Base-by-base conservation (phyloP, 1,140 invertebrate species). In the Protaetia brevitarsis region DNA sequence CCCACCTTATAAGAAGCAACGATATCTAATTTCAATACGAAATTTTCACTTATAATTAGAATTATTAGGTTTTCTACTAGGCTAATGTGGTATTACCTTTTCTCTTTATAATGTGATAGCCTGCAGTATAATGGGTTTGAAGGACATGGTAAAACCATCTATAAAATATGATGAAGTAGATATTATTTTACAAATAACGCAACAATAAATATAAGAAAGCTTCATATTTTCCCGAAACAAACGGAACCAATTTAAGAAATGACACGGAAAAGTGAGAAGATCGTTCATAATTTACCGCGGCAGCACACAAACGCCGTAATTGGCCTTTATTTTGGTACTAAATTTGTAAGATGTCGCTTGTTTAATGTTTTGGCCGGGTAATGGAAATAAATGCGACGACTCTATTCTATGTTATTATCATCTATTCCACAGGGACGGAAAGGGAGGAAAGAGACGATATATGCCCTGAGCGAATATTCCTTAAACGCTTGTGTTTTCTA, bases 341-440 rank as follows among this genome's bases (percentile, higher is more conserved):
- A 51, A 51, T 51, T 51, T 51, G 37, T 31, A 29, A 34, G 57
- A 57, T 58, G 63, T 65, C 63, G 21, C 63, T 65, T 65, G 63
- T 57, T 65, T 65, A 65, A 65, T 65, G 63, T 65, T 58, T 51
- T 36, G 63, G 41, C 13, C 26, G 29, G 28, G 63, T 65, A 65
- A 65, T 65, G 63, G 57, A 58, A 65, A 65, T 41, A 65, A 65
- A 65, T 65, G 45, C 29, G 63, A 29, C 34, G 26, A 34, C 28
- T 65, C 41, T 58, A 65, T 58, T 65, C 51, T n/a, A 36, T 23
- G 26, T 51, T 51, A 51, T 51, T 51, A 51, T 51, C 41, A n/a
- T n/a, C n/a, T 51, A 51, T 51, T 23, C 41, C 19, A 2, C 19
- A 8, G 41, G 41, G 41, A 11, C 21, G 34, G 34, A 37, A 37